Percentiles rank a stretch among this genome's conserved stretches.
Conservation (phyloP, 2,888 invertebrate genomes). For the Lobophora halterata region DNA sequence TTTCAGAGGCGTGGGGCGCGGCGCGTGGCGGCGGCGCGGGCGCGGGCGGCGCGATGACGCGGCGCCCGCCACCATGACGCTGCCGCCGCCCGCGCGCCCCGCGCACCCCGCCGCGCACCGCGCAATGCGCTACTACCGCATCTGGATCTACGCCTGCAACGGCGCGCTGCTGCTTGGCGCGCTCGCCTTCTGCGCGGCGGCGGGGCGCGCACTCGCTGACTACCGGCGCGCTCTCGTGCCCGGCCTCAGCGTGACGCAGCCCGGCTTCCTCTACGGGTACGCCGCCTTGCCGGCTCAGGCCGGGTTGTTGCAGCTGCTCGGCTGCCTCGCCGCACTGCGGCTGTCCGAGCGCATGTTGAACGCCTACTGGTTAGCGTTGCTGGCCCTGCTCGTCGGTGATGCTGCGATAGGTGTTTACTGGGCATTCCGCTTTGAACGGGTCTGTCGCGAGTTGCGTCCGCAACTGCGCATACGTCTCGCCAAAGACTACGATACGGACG, state of each 20-base stretch:
- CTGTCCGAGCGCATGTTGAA: slow-evolving; percentile 90
- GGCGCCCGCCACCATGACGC: slow-evolving; percentile 82
- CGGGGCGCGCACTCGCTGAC: slow-evolving; percentile 86
- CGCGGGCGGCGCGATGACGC: slow-evolving; percentile 79
- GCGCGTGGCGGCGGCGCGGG: slow-evolving; percentile 80
- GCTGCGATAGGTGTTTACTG: slow-evolving; percentile 91
- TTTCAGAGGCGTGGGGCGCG: slow-evolving; percentile 78
- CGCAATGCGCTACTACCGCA: slow-evolving; percentile 90
- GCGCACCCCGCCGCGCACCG: slow-evolving; percentile 80
- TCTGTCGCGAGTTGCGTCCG: slow-evolving; percentile 87
- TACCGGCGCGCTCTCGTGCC: slow-evolving; percentile 87
- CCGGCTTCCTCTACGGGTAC: slow-evolving; percentile 92
- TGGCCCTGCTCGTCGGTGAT: slow-evolving; percentile 91
- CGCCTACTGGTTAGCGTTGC: slow-evolving; percentile 90
- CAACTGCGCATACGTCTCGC: slow-evolving; percentile 82
- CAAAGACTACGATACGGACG: slow-evolving; percentile 86
- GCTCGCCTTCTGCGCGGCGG: slow-evolving; percentile 89
- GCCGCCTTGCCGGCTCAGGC: slow-evolving; percentile 88
- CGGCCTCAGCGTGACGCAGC: slow-evolving; percentile 88
- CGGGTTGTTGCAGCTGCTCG: slow-evolving; percentile 86
- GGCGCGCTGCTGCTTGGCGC: slow-evolving; percentile 91
- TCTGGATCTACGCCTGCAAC: slow-evolving; percentile 96
- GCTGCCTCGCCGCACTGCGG: slow-evolving; percentile 90
- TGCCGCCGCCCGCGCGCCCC: slow-evolving; percentile 79
- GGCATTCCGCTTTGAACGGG: slow-evolving; percentile 89